Conservation (phyloP, 2,888 invertebrate genomes). For the Drosophila greeni region DNA sequence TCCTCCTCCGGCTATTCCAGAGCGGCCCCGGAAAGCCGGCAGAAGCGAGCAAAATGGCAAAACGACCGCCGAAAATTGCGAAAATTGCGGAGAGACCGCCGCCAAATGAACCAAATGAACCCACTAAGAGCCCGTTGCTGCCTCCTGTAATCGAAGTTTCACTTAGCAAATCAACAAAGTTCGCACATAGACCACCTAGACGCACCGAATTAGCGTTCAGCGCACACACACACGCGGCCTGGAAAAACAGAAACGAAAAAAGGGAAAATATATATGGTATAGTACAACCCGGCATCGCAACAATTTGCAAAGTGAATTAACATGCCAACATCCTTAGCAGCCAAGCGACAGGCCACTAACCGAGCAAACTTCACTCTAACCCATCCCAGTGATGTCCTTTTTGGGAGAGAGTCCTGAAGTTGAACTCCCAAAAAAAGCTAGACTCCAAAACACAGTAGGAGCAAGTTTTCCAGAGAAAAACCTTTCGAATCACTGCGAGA, state of each 20-base stretch:
- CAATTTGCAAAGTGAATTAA: slow-evolving; percentile 72
- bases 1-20: slow-evolving; percentile 31
- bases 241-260: slow-evolving; percentile 25
- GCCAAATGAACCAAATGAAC: slow-evolving; percentile 36
- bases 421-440: not conserved
- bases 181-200: slow-evolving; percentile 56
- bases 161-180: slow-evolving; percentile 72
- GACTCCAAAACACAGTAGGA: not conserved
- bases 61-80: slow-evolving; percentile 31
- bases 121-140: slow-evolving; percentile 40
- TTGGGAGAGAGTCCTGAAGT: not conserved
- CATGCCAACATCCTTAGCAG: slow-evolving; percentile 53
- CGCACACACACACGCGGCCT: slow-evolving; percentile 18
- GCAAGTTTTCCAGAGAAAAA: not conserved
- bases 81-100: slow-evolving; percentile 31
- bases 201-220: slow-evolving; percentile 61
- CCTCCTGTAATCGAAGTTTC: slow-evolving; percentile 64
- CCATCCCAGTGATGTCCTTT: not conserved
- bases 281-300: slow-evolving; percentile 48
- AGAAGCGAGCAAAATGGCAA: slow-evolving; percentile 27
- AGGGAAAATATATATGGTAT: not conserved
- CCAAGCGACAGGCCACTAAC: slow-evolving; percentile 39
- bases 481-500: too few relatives aligned
- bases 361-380: slow-evolving; percentile 19
- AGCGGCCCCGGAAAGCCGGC: slow-evolving; percentile 9